These are phyloP conservation scores for Lasioglossum lativentre DNA, from an alignment of 2,888 invertebrate genomes.

Conservation along the genomic window DNA sequence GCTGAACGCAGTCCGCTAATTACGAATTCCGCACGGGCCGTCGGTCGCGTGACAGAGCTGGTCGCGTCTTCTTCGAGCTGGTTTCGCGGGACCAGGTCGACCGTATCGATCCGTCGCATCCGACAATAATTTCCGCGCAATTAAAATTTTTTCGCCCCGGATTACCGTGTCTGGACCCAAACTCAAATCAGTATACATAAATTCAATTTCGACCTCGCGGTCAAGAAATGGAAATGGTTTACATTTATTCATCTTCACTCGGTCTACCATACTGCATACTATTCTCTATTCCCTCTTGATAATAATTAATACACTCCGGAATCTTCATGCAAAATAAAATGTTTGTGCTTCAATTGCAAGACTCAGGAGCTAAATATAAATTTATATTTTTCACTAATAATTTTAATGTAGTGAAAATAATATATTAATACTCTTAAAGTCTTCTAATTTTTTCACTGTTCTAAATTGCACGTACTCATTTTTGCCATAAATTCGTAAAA, in stretches of 20 bases:
- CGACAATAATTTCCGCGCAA: not conserved
- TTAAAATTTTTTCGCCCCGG: not conserved
- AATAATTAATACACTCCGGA: too few species aligned
- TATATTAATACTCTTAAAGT: too few species aligned
- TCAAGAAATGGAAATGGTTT: not conserved
- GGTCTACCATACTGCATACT: too few species aligned
- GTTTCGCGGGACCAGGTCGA: not conserved
- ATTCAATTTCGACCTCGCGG: not conserved
- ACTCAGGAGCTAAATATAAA: too few species aligned
- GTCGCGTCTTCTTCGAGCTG: conserved; percentile 1
- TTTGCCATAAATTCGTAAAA: too few species aligned
- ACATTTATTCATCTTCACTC: too few species aligned
- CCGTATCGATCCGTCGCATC: not conserved
- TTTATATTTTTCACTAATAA: too few species aligned
- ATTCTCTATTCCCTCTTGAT: not conserved
- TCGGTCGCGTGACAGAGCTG: conserved; percentile 7
- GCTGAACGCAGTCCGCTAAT: conserved; percentile 17
- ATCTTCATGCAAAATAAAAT: too few species aligned
- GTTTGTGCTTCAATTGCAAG: too few species aligned
- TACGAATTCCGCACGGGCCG: conserved; percentile 13
- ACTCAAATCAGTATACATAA: not conserved
- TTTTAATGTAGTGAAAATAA: too few species aligned
- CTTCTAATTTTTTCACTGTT: too few species aligned
- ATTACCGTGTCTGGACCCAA: not conserved
- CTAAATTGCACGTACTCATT: too few species aligned